A percentile compares a stretch with the other conserved stretches of the same genome.
Conservation (phyloP, 2,888 invertebrate genomes). For the Allolobophora icterica region DNA sequence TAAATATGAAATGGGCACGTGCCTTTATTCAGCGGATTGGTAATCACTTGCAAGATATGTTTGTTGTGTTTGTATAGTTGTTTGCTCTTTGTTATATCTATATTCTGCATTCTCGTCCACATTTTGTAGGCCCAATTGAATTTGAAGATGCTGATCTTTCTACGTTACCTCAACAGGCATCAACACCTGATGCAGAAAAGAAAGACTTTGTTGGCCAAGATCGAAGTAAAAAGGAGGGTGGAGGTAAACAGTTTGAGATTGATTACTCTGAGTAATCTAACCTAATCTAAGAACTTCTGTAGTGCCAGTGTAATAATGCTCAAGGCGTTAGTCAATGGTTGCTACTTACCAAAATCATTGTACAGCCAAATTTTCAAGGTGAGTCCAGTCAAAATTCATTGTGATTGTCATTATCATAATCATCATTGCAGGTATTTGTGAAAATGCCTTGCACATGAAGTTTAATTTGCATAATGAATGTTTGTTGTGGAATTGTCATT, state of each 20-base stretch:
- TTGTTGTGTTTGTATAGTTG: not conserved
- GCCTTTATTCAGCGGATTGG: not conserved
- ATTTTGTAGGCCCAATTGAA: constrained; percentile 65
- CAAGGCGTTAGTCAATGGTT: not conserved
- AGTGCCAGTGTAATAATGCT: too few relatives aligned
- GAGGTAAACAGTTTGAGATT: constrained; percentile 34
- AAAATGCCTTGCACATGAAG: not conserved
- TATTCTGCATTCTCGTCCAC: not conserved
- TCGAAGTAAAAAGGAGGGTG: constrained; percentile 45
- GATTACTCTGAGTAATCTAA: not conserved
- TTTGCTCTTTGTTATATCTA: not conserved
- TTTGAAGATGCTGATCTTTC: constrained; percentile 67
- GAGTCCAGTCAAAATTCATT: not conserved
- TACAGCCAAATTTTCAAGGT: not conserved
- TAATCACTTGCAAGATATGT: not conserved
- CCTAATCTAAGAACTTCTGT: too few relatives aligned
- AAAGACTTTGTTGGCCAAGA: constrained; percentile 44
- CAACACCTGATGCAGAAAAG: constrained; percentile 45
- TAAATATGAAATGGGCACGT: not conserved
- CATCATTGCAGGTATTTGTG: not conserved
- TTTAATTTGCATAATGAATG: not conserved
- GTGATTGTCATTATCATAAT: not conserved
- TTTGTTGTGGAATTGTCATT: not conserved
- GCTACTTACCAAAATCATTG: not conserved
- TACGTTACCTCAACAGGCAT: constrained; percentile 53